These are phyloP conservation scores for Micronisus gabar DNA, from an alignment of 2,113 vertebrate genomes.

Conservation along the genomic window DNA sequence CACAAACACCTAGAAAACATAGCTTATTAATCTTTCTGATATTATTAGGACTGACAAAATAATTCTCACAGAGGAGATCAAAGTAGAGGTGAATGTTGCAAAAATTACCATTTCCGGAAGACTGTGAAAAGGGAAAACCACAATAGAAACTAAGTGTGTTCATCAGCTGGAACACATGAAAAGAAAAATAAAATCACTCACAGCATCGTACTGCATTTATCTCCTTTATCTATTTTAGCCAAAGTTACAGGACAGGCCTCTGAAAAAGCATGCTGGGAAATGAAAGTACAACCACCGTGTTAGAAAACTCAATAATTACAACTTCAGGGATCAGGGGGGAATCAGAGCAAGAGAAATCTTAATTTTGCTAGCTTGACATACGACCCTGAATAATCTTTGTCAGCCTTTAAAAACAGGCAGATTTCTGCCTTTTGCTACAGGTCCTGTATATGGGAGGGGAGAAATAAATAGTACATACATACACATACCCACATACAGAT, in stretches of 20 bases:
- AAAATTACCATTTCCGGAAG: not conserved
- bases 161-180: not conserved
- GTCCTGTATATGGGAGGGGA: not conserved
- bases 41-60: constrained; percentile 4
- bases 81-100: not conserved
- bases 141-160: not conserved
- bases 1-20: not conserved
- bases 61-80: not conserved
- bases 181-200: not conserved
- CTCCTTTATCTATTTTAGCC: not conserved
- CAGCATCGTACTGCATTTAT: not conserved
- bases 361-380: not conserved
- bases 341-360: not conserved
- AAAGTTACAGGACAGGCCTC: not conserved
- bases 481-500: not conserved
- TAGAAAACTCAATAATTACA: not conserved
- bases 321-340: not conserved
- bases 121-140: not conserved
- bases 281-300: not conserved
- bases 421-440: not conserved
- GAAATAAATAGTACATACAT: not conserved
- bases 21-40: not conserved
- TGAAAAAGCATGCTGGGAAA: not conserved
- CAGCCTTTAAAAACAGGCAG: not conserved
- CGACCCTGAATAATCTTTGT: not conserved